Conservation (phyloP, 2,888 invertebrate genomes). For the Phlogophora meticulosa region DNA sequence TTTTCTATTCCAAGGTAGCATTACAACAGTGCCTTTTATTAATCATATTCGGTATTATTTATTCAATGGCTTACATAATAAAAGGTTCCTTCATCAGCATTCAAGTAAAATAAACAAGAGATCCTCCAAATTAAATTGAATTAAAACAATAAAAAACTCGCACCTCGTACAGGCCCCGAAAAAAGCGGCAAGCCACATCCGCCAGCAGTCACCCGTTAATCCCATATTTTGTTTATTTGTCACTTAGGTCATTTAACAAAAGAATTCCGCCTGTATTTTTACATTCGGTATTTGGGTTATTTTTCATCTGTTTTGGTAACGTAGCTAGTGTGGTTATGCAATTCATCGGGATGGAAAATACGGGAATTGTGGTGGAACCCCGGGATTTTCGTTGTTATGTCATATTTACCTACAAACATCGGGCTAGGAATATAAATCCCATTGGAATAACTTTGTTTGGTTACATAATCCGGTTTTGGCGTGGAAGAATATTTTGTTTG, state of each 20-base stretch:
- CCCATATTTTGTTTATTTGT: slow-evolving; percentile 59
- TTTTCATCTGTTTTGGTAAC: slow-evolving; percentile 21
- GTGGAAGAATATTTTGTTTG: slow-evolving; percentile 13
- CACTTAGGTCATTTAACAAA: slow-evolving; percentile 65
- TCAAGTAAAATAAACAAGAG: slow-evolving; percentile 15
- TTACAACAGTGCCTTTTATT: no score
- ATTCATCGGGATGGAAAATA: slow-evolving; percentile 37
- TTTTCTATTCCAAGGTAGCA: no score
- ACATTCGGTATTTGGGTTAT: slow-evolving; percentile 42
- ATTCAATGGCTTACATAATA: neutral
- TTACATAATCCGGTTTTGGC: slow-evolving; percentile 23
- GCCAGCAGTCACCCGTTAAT: slow-evolving; percentile 40
- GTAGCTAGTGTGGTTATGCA: slow-evolving; percentile 38
- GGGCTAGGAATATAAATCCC: slow-evolving; percentile 35
- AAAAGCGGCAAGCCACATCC: slow-evolving; percentile 49
- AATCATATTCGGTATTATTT: neutral
- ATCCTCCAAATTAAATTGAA: slow-evolving; percentile 26
- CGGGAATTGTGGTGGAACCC: slow-evolving; percentile 26
- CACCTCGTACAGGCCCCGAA: slow-evolving; percentile 41
- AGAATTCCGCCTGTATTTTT: slow-evolving; percentile 46
- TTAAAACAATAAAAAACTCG: slow-evolving; percentile 28
- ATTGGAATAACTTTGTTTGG: slow-evolving; percentile 27
- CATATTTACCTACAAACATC: slow-evolving; percentile 55
- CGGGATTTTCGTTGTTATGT: slow-evolving; percentile 45
- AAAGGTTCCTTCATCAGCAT: neutral